These are phyloP conservation scores for Sanderia malayensis DNA, from an alignment of 30 jellyfish, hydroid and myxozoan species.

Conservation along the genomic window DNA sequence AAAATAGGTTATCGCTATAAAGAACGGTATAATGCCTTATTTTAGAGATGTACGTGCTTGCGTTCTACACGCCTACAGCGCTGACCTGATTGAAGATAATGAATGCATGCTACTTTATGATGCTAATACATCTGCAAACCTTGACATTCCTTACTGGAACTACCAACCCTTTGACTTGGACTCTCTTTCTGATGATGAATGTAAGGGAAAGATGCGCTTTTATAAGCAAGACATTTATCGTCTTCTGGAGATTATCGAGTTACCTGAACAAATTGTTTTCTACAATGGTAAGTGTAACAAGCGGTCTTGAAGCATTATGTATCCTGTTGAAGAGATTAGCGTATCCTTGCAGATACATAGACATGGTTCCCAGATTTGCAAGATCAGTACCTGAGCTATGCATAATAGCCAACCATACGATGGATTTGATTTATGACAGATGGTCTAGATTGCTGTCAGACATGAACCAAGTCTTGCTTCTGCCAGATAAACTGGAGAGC, in stretches of 20 bases:
- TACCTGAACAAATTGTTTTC: neutral
- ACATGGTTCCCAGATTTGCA: constrained; percentile 39
- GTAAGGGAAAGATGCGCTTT: neutral
- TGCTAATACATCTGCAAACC: no score
- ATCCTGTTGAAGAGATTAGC: neutral
- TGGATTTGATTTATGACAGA: no score
- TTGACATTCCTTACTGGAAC: neutral
- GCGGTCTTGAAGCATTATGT: neutral
- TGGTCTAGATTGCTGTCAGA: no score
- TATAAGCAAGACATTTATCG: neutral
- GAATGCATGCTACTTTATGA: no score
- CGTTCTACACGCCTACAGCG: no score
- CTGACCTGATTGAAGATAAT: no score
- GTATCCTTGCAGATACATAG: constrained; percentile 21
- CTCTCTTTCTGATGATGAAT: neutral
- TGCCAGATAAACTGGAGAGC: constrained; percentile 33
- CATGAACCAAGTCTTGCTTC: no score
- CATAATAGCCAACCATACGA: no score
- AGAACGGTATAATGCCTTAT: no score
- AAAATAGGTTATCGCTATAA: no score
- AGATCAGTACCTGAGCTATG: no score
- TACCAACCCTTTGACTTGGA: neutral
- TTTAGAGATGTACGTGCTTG: no score
- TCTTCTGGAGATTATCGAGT: neutral
- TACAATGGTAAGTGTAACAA: neutral